phyloP scores from a whole-genome alignment of 2,888 invertebrate genomes.

The Eulithis prunata region DNA sequence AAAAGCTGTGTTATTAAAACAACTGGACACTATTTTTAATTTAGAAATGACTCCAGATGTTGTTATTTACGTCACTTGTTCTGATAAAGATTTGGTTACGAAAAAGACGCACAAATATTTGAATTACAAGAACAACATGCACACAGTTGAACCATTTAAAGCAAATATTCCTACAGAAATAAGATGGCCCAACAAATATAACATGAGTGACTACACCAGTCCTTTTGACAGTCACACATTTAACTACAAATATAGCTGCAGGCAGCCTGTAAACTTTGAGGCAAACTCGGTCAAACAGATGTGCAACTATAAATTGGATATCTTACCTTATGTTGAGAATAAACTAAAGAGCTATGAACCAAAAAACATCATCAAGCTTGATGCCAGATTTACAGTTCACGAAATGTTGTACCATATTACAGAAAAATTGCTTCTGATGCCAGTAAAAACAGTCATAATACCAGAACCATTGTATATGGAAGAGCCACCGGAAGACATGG shows the following conservation, averaged over 20 bases:
- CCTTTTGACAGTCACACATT: slow-evolving; percentile 54
- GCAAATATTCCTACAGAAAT: slow-evolving; percentile 47
- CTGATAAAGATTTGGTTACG: slow-evolving; percentile 79
- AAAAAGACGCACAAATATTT: slow-evolving; percentile 64
- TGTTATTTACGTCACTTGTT: slow-evolving; percentile 83
- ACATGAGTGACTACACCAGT: slow-evolving; percentile 52
- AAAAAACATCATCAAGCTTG: slow-evolving; percentile 83
- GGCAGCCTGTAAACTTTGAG: slow-evolving; percentile 73
- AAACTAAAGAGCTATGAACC: slow-evolving; percentile 81
- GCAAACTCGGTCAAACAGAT: slow-evolving; percentile 74
- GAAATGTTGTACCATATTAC: slow-evolving; percentile 79
- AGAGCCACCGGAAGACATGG: slow-evolving; percentile 65
- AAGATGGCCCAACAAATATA: slow-evolving; percentile 68
- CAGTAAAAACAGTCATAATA: slow-evolving; percentile 63
- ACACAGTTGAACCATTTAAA: slow-evolving; percentile 52
- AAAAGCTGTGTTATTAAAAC: slow-evolving; percentile 57
- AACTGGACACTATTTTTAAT: slow-evolving; percentile 62
- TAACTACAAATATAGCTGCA: slow-evolving; percentile 75
- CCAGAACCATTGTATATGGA: slow-evolving; percentile 72
- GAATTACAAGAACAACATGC: slow-evolving; percentile 57
- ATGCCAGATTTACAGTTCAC: slow-evolving; percentile 77
- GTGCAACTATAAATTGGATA: slow-evolving; percentile 75
- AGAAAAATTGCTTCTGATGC: slow-evolving; percentile 64
- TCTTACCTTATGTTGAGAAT: slow-evolving; percentile 76
- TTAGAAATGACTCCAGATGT: slow-evolving; percentile 72